A percentile compares a stretch with the other conserved stretches of the same genome.
Evolutionary conservation across 2,113 vertebrate genomes (phyloP).

Genomic region (Romanogobio albipinnatus): DNA sequence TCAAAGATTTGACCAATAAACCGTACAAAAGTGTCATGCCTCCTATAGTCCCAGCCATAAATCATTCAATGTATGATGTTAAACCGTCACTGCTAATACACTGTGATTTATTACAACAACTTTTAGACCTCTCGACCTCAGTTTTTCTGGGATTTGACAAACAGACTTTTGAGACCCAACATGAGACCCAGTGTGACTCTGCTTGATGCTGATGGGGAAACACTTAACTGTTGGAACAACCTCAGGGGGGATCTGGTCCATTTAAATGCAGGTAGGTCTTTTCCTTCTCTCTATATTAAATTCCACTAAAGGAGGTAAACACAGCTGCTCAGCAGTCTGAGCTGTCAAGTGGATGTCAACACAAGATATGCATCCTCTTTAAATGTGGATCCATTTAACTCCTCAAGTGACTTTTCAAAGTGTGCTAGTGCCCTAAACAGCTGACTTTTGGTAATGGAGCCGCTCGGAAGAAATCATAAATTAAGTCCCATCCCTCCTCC

Average conservation of each 20-base stretch:
- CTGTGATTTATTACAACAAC: slow-evolving; percentile 24
- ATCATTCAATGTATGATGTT: slow-evolving; percentile 31
- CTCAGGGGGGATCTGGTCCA: background rate
- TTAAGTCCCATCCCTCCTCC: background rate
- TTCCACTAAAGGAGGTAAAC: slow-evolving; percentile 36
- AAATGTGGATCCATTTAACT: background rate
- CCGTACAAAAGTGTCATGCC: slow-evolving; percentile 7
- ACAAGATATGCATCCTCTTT: slow-evolving; percentile 2
- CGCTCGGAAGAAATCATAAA: slow-evolving; percentile 21
- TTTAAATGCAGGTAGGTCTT: slow-evolving; percentile 47
- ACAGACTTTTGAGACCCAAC: background rate
- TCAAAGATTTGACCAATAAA: background rate
- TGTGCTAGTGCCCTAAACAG: slow-evolving; percentile 6
- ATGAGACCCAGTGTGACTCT: background rate
- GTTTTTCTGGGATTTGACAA: slow-evolving; percentile 10
- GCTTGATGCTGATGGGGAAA: slow-evolving; percentile 27
- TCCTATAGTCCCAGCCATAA: background rate
- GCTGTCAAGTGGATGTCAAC: slow-evolving; percentile 5
- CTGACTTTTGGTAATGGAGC: slow-evolving; percentile 8
- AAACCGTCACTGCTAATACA: slow-evolving; percentile 27
- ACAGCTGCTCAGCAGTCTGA: slow-evolving; percentile 38
- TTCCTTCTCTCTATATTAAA: slow-evolving; percentile 44
- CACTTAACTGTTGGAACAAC: slow-evolving; percentile 13
- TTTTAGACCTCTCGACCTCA: background rate
- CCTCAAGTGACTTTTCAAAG: background rate